Evolutionary conservation across 2,888 invertebrate species (phyloP).

Genomic region (Eledona agricola): DNA sequence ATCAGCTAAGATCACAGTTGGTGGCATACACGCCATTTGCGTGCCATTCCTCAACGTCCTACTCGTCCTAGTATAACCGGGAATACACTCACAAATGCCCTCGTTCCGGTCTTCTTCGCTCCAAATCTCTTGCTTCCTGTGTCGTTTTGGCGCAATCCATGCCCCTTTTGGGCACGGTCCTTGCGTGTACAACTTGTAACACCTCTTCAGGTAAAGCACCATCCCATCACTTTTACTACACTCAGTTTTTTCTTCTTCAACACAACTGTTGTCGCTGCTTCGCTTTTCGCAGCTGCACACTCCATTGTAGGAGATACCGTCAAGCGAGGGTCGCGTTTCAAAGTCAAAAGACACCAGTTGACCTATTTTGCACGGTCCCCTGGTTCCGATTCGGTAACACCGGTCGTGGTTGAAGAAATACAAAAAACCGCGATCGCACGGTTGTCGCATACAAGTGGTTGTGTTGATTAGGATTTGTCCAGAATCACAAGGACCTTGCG

Average conservation of each 20-base stretch:
- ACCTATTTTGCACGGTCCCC: conserved; percentile 77
- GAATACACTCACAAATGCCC: conserved; percentile 70
- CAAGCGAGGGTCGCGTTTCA: conserved; percentile 77
- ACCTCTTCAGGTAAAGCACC: conserved; percentile 73
- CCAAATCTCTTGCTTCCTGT: conserved; percentile 45
- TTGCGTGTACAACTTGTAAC: conserved; percentile 78
- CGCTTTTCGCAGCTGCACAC: conserved; percentile 73
- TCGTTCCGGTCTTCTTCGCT: conserved; percentile 41
- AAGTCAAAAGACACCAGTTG: conserved; percentile 85
- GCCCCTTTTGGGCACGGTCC: conserved; percentile 80
- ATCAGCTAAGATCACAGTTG: conserved; percentile 71
- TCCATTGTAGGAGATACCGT: conserved; percentile 84
- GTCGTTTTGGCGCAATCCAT: conserved; percentile 71
- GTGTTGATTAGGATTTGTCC: conserved; percentile 76
- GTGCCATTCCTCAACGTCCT: conserved; percentile 55
- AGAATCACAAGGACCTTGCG: conserved; percentile 77
- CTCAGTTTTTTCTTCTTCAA: conserved; percentile 38
- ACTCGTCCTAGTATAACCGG: conserved; percentile 67
- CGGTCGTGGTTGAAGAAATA: conserved; percentile 78
- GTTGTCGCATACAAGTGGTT: conserved; percentile 74
- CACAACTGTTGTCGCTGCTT: conserved; percentile 45
- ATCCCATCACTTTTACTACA: conserved; percentile 64
- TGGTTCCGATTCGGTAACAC: conserved; percentile 81
- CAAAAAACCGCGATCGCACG: conserved; percentile 78
- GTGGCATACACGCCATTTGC: conserved; percentile 68